Evolutionary conservation across 2,888 invertebrate species (phyloP), one percentile per base, ranked within the genome.

Genomic region (Epistrophella euchroma): DNA sequence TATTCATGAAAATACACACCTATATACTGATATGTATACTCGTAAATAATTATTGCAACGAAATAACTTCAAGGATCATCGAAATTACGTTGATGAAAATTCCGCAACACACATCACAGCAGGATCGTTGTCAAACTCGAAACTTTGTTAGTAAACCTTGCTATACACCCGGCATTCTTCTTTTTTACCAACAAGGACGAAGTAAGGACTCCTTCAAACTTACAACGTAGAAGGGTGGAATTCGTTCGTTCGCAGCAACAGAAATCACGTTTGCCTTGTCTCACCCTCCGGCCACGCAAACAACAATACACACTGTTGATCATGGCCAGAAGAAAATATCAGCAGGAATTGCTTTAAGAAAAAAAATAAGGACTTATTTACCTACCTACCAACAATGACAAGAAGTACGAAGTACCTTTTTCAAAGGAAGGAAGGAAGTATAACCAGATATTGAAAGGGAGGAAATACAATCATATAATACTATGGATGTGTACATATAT

Each of bases 71-170:
- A 79, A 84, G 71, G 66, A 78, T 64, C 70, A 64, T 70, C 40
- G 19, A 73, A 68, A n/a, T 15, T 32, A 55, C 60, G 78, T 64
- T 70, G 70, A 64, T 68, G 50, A 15, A 66, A 79, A 80, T 68
- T 73, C 76, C 75, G 50, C 64, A 75, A 72, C 76, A 76, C 80
- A 62, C 28, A 37, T 28, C 58, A 45, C 66, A 85, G 81, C 76
- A 37, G 66, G 75, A 76, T 76, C 75, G 66, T 66, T 80, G 55
- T 37, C 45, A 52, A 81, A 68, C 81, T 85, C 47, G 72, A 85
- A 85, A 85, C 81, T 85, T 85, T 85, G 85, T 85, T 85, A 70
- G 81, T 60, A 85, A 85, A 85, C 85, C 80, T 75, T 58, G 66
- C 58, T 37, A 74, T 71, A 84, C 84, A 84, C 40, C 79, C 79